Percentiles rank a stretch among this genome's conserved stretches.
phyloP scores from a whole-genome alignment of 2,888 invertebrate genomes.

The Nomada flava region DNA sequence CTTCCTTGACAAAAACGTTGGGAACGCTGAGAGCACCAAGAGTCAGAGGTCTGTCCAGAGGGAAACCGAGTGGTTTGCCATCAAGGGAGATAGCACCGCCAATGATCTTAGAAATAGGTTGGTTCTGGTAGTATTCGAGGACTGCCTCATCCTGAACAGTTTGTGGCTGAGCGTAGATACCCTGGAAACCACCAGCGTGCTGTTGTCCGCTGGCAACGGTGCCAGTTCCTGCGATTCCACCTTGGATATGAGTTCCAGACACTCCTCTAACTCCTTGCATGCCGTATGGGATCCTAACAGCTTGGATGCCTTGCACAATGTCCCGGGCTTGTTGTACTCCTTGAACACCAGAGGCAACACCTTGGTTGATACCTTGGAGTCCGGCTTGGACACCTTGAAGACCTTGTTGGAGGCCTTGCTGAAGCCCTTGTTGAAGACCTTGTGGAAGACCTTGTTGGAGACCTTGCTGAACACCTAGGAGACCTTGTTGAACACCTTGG shows the following conservation, averaged over 20 bases:
- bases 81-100: conserved; percentile 84
- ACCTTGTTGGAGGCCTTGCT: conserved; percentile 37
- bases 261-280: conserved; percentile 22
- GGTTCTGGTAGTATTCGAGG: conserved; percentile 74
- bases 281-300: not conserved
- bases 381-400: conserved; percentile 13
- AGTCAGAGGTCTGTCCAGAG: conserved; percentile 86
- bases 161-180: conserved; percentile 62
- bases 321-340: conserved; percentile 1
- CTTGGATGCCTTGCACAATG: conserved; percentile 24
- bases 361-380: conserved; percentile 35
- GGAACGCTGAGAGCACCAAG: conserved; percentile 81
- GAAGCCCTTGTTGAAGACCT: conserved; percentile 20
- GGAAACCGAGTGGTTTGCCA: conserved; percentile 86
- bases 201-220: conserved; percentile 55
- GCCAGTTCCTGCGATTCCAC: conserved; percentile 30
- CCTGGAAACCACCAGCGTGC: conserved; percentile 74
- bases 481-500: not conserved
- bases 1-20: conserved; percentile 85
- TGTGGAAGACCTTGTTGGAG: not conserved
- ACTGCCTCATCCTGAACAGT: conserved; percentile 72
- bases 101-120: conserved; percentile 76
- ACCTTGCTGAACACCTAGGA: not conserved
- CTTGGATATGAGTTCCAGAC: conserved; percentile 25
- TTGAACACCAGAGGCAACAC: conserved; percentile 8